Conservation (phyloP, 2,888 invertebrate genomes). For the Leucania comma region DNA sequence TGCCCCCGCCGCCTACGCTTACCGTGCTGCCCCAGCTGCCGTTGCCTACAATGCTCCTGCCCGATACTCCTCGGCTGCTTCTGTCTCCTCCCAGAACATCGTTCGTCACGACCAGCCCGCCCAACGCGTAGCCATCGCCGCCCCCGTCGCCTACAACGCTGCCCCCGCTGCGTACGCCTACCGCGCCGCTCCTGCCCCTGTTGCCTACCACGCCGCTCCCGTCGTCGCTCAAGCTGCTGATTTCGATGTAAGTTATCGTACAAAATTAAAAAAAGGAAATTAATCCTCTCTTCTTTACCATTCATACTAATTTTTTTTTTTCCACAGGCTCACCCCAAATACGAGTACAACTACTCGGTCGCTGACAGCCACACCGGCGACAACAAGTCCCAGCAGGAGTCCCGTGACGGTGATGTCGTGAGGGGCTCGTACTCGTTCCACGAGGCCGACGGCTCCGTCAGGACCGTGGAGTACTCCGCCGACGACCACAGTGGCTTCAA, state of each 20-base stretch:
- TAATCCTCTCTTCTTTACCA: no score
- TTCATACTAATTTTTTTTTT: conserved; percentile 25
- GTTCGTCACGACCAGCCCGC: conserved; percentile 76
- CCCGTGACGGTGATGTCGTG: conserved; percentile 85
- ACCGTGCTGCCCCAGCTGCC: conserved; percentile 62
- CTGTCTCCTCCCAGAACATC: conserved; percentile 79
- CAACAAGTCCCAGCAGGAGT: conserved; percentile 87
- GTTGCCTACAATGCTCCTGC: conserved; percentile 35
- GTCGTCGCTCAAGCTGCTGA: conserved; percentile 68
- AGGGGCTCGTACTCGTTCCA: conserved; percentile 86
- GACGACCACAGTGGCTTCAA: conserved; percentile 86
- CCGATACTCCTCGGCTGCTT: conserved; percentile 76
- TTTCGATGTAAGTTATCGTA: conserved; percentile 41
- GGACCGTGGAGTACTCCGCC: conserved; percentile 86
- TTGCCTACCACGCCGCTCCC: conserved; percentile 59
- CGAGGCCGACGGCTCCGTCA: conserved; percentile 87
- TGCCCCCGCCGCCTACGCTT: conserved; percentile 46
- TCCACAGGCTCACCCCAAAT: conserved; percentile 77
- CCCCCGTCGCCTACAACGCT: conserved; percentile 53
- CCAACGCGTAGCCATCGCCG: conserved; percentile 62
- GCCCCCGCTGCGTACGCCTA: conserved; percentile 43
- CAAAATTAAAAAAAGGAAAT: no score
- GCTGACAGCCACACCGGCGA: conserved; percentile 89
- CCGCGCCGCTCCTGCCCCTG: conserved; percentile 61
- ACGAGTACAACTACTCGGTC: conserved; percentile 88